These are phyloP conservation scores for Neodon shergylaensis DNA, from an alignment of 2,113 vertebrate genomes.

Conservation along the genomic window DNA sequence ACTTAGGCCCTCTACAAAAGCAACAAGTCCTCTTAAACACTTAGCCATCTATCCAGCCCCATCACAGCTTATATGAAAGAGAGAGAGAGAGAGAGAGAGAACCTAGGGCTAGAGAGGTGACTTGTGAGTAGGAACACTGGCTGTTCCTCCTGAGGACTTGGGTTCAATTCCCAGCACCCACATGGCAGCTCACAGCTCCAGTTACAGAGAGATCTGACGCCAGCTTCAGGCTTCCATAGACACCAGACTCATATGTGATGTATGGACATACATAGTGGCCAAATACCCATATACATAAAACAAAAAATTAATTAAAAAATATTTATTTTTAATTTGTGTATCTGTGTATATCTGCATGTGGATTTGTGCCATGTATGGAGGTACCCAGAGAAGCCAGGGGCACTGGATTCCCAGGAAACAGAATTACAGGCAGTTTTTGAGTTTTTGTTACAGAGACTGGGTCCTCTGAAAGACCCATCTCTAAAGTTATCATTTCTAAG, in stretches of 20 bases:
- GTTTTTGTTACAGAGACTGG: not conserved
- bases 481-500: not conserved
- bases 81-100: accelerated
- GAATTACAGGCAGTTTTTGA: not conserved
- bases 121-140: not conserved
- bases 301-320: not conserved
- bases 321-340: not conserved
- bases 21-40: not conserved
- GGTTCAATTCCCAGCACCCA: not conserved
- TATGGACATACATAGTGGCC: not conserved
- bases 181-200: not conserved
- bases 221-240: not conserved
- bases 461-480: not conserved
- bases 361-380: not conserved
- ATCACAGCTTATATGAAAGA: not conserved
- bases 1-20: not conserved
- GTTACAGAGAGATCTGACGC: not conserved
- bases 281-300: not conserved
- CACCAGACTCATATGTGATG: not conserved
- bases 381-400: not conserved
- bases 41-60: not conserved
- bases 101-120: not conserved
- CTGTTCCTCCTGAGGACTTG: not conserved
- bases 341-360: not conserved
- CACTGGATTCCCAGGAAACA: not conserved